Evolutionary conservation across 1,140 invertebrate species (phyloP).

Genomic region (Scaptomyza graminum): DNA sequence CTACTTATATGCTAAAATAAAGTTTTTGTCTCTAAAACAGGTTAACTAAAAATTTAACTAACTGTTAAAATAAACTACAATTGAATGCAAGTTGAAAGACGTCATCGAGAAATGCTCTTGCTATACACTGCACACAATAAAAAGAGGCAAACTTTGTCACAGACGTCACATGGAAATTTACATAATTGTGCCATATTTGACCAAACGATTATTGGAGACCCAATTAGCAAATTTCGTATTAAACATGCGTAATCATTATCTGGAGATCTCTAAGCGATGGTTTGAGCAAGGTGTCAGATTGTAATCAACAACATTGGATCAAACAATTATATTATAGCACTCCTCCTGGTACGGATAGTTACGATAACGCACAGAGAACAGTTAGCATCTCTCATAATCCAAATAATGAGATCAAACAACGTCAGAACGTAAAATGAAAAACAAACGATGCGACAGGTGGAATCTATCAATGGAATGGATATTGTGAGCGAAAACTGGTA

Average conservation of each 20-base stretch:
- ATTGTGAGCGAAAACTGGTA: not conserved
- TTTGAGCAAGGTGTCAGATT: slow-evolving; percentile 39
- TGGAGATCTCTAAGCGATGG: not conserved
- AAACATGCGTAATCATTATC: not conserved
- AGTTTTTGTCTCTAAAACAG: too few relatives aligned
- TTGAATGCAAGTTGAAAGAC: too few relatives aligned
- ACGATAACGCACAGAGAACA: slow-evolving; percentile 11
- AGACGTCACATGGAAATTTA: slow-evolving; percentile 19
- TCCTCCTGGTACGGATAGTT: slow-evolving; percentile 28
- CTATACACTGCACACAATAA: too few relatives aligned
- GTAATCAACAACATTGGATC: slow-evolving; percentile 32
- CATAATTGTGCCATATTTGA: slow-evolving; percentile 10
- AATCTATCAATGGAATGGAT: not conserved
- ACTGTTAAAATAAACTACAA: too few relatives aligned
- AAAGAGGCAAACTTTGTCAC: too few relatives aligned
- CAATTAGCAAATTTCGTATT: slow-evolving; percentile 37
- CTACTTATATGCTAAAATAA: too few relatives aligned
- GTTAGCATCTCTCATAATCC: slow-evolving; percentile 30
- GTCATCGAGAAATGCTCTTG: too few relatives aligned
- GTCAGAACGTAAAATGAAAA: slow-evolving; percentile 1
- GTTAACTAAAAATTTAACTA: too few relatives aligned
- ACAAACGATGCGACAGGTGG: slow-evolving; percentile 9
- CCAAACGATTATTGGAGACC: not conserved
- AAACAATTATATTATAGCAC: slow-evolving; percentile 27
- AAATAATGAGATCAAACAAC: slow-evolving; percentile 18